Evolutionary conservation across 2,113 vertebrate genomes (phyloP).

Genomic region (Clarias macrocephalus): DNA sequence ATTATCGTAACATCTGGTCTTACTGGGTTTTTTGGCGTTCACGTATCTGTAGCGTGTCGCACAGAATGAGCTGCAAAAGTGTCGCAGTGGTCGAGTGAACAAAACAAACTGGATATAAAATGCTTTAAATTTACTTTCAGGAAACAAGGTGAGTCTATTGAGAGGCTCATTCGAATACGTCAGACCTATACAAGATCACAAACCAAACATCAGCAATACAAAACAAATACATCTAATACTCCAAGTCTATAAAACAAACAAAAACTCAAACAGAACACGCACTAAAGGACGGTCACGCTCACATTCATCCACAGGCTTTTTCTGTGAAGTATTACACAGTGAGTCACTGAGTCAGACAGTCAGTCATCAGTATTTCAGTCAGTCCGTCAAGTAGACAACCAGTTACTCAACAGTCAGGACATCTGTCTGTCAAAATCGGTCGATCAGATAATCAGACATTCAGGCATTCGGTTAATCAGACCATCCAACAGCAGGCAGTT

Average conservation of each 20-base stretch:
- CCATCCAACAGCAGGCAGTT: too few species aligned
- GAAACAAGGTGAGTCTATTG: neutral
- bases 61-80: neutral
- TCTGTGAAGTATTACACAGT: neutral
- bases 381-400: too few species aligned
- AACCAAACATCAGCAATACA: neutral
- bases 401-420: too few species aligned
- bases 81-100: neutral
- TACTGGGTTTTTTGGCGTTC: neutral
- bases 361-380: too few species aligned
- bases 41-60: neutral
- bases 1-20: neutral
- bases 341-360: too few species aligned
- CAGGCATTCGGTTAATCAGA: neutral
- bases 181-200: neutral
- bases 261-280: neutral
- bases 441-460: neutral
- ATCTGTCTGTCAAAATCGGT: too few species aligned
- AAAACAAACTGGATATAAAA: neutral
- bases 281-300: neutral
- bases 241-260: neutral
- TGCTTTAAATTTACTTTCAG: neutral
- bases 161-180: neutral
- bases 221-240: neutral
- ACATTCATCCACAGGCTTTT: neutral